These are phyloP conservation scores for Delichon dasypus DNA, from an alignment of 2,797 vertebrate species.

Conservation along the genomic window DNA sequence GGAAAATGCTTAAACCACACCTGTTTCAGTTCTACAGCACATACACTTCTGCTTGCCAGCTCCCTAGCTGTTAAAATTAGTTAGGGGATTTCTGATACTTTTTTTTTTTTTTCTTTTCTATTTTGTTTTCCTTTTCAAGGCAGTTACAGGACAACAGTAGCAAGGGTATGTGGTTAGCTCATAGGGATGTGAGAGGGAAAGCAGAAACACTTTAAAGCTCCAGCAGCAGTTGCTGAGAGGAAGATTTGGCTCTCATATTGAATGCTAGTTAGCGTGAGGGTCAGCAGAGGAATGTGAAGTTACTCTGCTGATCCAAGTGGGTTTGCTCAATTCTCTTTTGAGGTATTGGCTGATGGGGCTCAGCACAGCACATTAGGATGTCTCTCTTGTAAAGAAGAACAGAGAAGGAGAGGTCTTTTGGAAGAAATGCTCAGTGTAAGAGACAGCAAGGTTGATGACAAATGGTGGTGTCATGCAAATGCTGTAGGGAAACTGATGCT, in stretches of 20 bases:
- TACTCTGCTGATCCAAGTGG: background rate
- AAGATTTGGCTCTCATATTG: background rate
- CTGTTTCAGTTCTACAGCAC: constrained; percentile 7
- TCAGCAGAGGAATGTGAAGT: background rate
- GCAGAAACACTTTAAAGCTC: constrained; percentile 47
- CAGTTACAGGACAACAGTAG: constrained; percentile 32
- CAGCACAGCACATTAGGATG: background rate
- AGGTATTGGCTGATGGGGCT: background rate
- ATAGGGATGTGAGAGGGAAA: constrained; percentile 68
- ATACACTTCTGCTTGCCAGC: constrained; percentile 46
- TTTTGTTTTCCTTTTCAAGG: constrained; percentile 34
- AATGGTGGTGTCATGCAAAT: background rate
- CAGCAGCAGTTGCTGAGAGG: background rate
- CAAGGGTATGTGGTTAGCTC: constrained; percentile 48
- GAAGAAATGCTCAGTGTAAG: background rate
- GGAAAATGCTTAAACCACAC: constrained; percentile 49
- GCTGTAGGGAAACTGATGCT: background rate
- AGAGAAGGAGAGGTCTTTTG: background rate
- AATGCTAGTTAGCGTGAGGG: background rate
- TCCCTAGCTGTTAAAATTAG: constrained; percentile 69
- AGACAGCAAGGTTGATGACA: background rate
- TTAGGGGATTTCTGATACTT: constrained; percentile 59
- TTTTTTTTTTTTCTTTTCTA: background rate
- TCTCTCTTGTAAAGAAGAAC: background rate
- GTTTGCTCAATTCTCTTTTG: background rate